phyloP scores from a whole-genome alignment of 2,888 invertebrate genomes.

The Drosophila monieri region DNA sequence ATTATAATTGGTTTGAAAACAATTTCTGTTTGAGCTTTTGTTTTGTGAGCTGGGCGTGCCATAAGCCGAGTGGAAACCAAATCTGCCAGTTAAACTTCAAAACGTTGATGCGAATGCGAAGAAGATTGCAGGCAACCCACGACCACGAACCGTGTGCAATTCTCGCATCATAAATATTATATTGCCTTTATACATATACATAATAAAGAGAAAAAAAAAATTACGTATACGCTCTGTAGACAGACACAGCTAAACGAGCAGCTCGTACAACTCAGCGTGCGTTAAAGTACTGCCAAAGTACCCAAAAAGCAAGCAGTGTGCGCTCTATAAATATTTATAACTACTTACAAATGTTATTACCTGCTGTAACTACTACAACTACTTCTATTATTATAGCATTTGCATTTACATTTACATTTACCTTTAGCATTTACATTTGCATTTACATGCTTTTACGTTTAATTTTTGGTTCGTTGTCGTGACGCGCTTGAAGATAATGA shows the following conservation, averaged over 20 bases:
- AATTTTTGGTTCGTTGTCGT: slow-evolving; percentile 39
- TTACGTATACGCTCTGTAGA: slow-evolving; percentile 33
- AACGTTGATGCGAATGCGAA: slow-evolving; percentile 30
- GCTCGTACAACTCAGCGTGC: slow-evolving; percentile 41
- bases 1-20: background rate
- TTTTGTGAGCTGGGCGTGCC: slow-evolving; percentile 84
- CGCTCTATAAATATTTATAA: slow-evolving; percentile 51
- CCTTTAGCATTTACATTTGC: slow-evolving; percentile 43
- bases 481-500: slow-evolving; percentile 51
- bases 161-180: slow-evolving; percentile 52
- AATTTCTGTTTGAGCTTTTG: slow-evolving; percentile 35
- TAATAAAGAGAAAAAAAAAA: slow-evolving; percentile 3
- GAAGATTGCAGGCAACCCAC: slow-evolving; percentile 64
- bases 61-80: slow-evolving; percentile 91
- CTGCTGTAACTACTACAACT: slow-evolving; percentile 34
- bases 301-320: slow-evolving; percentile 45
- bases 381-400: slow-evolving; percentile 45
- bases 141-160: slow-evolving; percentile 59
- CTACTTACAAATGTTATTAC: slow-evolving; percentile 51
- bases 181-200: slow-evolving; percentile 20
- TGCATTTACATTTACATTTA: slow-evolving; percentile 43
- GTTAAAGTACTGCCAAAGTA: slow-evolving; percentile 65
- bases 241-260: slow-evolving; percentile 9
- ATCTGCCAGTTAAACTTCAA: slow-evolving; percentile 84
- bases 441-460: slow-evolving; percentile 40